Percentiles rank a stretch among this genome's conserved stretches.
These are phyloP conservation scores for Diplodus puntazzo DNA, from an alignment of 2,797 vertebrate genomes.

Conservation along the genomic window DNA sequence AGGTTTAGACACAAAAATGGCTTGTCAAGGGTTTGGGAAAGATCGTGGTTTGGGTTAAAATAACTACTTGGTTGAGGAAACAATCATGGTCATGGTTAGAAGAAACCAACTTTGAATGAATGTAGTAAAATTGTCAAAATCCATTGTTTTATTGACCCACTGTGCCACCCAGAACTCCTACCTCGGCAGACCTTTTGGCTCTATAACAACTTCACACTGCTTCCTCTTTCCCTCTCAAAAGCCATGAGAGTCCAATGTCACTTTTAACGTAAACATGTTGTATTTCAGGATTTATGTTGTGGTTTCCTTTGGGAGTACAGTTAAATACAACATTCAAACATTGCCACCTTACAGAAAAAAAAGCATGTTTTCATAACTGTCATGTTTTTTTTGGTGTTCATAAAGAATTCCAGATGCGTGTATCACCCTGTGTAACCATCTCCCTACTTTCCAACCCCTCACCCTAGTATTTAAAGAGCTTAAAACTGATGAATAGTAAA, in stretches of 20 bases:
- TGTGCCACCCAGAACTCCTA: background rate
- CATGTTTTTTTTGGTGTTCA: constrained; percentile 1
- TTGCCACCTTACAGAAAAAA: constrained; percentile 3
- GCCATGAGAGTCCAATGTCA: background rate
- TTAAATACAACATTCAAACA: background rate
- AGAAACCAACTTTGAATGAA: background rate
- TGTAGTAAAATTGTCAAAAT: background rate
- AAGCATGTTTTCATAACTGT: background rate
- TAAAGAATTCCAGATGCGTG: constrained; percentile 5
- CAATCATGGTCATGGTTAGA: background rate
- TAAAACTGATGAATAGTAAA: constrained; percentile 77
- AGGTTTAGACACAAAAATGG: background rate
- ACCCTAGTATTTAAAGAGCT: constrained; percentile 62
- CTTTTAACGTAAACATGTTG: background rate
- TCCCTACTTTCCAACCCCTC: constrained; percentile 40
- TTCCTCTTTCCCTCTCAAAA: background rate
- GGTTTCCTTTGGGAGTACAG: background rate
- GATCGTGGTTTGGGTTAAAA: background rate
- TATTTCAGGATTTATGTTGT: background rate
- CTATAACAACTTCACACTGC: constrained; percentile 1
- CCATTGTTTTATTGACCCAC: background rate
- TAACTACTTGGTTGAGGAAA: background rate
- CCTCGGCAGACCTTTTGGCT: background rate
- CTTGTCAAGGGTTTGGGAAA: background rate
- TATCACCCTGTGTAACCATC: constrained; percentile 25